Base-by-base conservation (phyloP, 1,140 invertebrate species). In the Arion vulgaris region DNA sequence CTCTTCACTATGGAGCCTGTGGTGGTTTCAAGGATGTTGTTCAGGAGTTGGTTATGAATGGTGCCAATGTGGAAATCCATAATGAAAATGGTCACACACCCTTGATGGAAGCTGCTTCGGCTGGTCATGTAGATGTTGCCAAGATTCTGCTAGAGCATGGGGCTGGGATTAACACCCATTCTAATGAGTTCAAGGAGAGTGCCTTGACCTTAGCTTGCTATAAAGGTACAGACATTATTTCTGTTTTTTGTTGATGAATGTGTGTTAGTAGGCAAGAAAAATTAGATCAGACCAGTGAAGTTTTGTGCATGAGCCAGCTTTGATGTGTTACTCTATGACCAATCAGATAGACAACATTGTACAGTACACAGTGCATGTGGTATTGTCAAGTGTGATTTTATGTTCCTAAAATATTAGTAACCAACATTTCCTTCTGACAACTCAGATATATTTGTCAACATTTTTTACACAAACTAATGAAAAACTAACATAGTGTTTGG, bases 81-180 rank as follows among this genome's bases (percentile, higher is more conserved):
- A 99, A 99, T 93, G 98, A 99, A 93, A 99, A 99, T 92, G 98
- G 98, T 23, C 98, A 99, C 93, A 99, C 98, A 71, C 97, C 98
- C 36, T 94, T 99, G 66, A 99, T 99, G 97, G 98, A 99, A 94
- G 98, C 98, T 19, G 98, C 98, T 49, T 98, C 97, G 84, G 97
- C 97, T 19, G 98, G 98, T 0, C 97, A 99, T 93, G 97, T 99
- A 76, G 95, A 95, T 87, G 97, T 99, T 0, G 97, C 98, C 0
- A 96, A 96, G 91, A 96, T 98, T 88, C 94, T 99, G 34, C 93
- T 99, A 28, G 95, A 96, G 85, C 95, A 97, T 93, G 98, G 98
- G 82, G 97, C 97, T 80, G 97, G 97, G 81, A 99, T 99, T 87
- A 99, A 99, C 94, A 98, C 98, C 83, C 98, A 99, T 93, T 99